Evolutionary conservation across 2,888 invertebrate genomes (phyloP).

Genomic region (Drosophila neutralis): DNA sequence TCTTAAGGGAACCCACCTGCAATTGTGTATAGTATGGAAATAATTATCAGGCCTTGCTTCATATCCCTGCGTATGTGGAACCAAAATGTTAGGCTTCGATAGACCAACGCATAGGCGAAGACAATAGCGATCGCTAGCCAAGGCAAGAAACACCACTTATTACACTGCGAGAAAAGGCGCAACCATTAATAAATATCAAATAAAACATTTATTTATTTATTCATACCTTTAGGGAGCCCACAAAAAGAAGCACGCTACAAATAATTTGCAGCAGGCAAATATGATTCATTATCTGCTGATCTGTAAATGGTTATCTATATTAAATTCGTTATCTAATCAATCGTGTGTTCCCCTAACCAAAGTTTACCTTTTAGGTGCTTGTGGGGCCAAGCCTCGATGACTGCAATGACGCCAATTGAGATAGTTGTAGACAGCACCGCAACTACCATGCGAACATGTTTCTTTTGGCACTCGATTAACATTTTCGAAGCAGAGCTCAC

Average conservation of each 20-base stretch:
- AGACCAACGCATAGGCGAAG: slow-evolving; percentile 46
- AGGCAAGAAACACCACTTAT: slow-evolving; percentile 50
- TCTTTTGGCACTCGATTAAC: background rate
- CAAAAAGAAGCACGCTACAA: slow-evolving; percentile 28
- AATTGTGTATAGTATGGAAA: slow-evolving; percentile 11
- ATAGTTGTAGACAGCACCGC: slow-evolving; percentile 35
- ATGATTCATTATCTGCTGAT: slow-evolving; percentile 34
- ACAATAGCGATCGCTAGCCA: slow-evolving; percentile 45
- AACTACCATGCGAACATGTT: slow-evolving; percentile 23
- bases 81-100: slow-evolving; percentile 17
- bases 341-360: background rate
- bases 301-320: slow-evolving; percentile 15
- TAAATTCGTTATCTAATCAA: slow-evolving; percentile 6
- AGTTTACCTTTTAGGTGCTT: slow-evolving; percentile 21
- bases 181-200: background rate
- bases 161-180: slow-evolving; percentile 19
- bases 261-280: slow-evolving; percentile 51
- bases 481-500: slow-evolving; percentile 3
- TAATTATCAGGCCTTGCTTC: fast-evolving
- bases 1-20: slow-evolving; percentile 37
- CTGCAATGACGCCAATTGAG: slow-evolving; percentile 28
- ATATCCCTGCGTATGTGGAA: background rate
- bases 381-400: background rate
- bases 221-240: slow-evolving; percentile 36
- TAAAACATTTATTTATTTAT: background rate